These are phyloP conservation scores for Apis laboriosa DNA, from an alignment of 1,140 invertebrate species.

Conservation along the genomic window DNA sequence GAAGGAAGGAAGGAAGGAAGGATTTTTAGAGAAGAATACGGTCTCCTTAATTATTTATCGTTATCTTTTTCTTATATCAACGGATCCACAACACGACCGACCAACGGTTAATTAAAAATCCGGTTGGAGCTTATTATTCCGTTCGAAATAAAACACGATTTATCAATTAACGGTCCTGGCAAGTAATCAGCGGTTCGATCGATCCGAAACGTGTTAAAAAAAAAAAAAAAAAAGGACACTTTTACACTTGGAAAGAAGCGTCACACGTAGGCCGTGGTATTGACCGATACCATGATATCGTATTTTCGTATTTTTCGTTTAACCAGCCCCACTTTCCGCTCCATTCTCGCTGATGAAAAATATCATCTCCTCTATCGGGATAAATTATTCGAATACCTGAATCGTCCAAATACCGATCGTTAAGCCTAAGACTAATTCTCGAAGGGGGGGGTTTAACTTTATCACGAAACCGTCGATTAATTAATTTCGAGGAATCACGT, in stretches of 20 bases:
- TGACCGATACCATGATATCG: constrained; percentile 37
- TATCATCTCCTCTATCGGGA: constrained; percentile 8
- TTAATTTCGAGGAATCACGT: background rate
- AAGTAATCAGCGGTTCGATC: constrained; percentile 67
- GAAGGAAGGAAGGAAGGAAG: background rate
- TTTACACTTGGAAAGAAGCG: constrained; percentile 59
- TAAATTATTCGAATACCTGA: constrained; percentile 24
- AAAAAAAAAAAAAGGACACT: constrained; percentile 20
- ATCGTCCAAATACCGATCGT: constrained; percentile 1
- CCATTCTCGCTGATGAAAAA: constrained; percentile 50
- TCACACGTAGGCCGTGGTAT: constrained; percentile 27
- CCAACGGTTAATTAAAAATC: constrained; percentile 49
- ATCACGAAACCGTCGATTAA: background rate
- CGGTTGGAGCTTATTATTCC: constrained; percentile 47
- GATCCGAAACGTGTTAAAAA: constrained; percentile 54
- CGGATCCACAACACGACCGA: constrained; percentile 35
- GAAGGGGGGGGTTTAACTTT: background rate
- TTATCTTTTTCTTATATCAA: constrained; percentile 1
- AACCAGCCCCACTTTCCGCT: constrained; percentile 44
- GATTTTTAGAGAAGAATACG: background rate
- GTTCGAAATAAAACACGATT: constrained; percentile 49
- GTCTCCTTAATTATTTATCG: constrained; percentile 23
- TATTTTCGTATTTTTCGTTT: constrained; percentile 52
- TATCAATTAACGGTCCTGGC: constrained; percentile 45
- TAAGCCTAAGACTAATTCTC: constrained; percentile 16